Base-by-base conservation (phyloP, 2,113 vertebrate species). In the Pagrus major region DNA sequence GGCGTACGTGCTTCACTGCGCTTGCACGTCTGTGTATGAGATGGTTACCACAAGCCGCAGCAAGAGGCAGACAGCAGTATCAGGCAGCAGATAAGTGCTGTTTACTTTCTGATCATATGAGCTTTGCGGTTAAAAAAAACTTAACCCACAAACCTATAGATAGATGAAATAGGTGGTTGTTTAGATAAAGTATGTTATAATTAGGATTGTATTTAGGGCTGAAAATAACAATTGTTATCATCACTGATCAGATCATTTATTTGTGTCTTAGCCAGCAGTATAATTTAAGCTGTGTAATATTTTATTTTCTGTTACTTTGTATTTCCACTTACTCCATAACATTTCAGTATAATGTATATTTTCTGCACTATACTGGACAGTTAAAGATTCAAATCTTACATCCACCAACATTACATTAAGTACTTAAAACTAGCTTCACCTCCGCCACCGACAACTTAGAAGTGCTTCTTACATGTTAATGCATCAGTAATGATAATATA, bases 1-100 rank as follows among this genome's bases (percentile, higher is more conserved):
- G 42, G 41, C 3, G n/a, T 82, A 23, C 6, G 3, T 71, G 85
- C 29, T 27, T 58, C 11, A 37, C 55, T 25, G 46, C 14, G 39
- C 20, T n/a, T 68, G 10, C 21, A 18, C 25, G 68, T 44, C 3
- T 35, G 20, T 29, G n/a, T 49, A 4, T 23, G 20, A 41, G 9
- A 29, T 0, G 3, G 49, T 3, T 15, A 51, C 33, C 49, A 66
- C 55, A 83, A 25, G 41, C 52, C 21, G 3, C 58, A 46, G 3
- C 56, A 63, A 6, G 16, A 68, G 2, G 14, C 44, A 71, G 59
- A 31, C 66, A 37, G 35, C 5, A 31, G 42, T 85, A 88, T 78
- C 75, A 78, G 11, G 55, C 25, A 5, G 1, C 21, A 77, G 55
- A 78, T 78, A 59, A 52, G 27, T 33, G 12, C 33, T 6, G 5